Conservation (phyloP, 2,888 invertebrate species). For the Drepanosiphum platanoidis region DNA sequence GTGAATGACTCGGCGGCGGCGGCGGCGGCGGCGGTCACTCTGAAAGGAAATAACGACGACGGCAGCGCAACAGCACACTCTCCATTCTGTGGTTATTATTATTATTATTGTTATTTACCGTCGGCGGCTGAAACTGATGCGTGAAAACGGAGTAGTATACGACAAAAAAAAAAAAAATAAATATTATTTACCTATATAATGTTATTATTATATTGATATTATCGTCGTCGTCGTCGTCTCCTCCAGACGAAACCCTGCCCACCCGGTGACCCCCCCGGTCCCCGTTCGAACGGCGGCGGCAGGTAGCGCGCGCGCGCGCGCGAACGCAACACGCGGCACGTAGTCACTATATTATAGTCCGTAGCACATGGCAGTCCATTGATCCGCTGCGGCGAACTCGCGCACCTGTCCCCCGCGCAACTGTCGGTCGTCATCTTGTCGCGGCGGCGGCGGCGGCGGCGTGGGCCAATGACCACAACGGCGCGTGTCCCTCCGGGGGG, state of each 20-base stretch:
- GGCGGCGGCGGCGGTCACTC: background rate
- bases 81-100: background rate
- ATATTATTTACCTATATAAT: background rate
- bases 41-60: background rate
- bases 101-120: background rate
- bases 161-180: background rate
- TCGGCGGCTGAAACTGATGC: background rate
- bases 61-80: no score
- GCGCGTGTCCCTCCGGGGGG: conserved; percentile 43
- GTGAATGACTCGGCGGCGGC: background rate
- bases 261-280: background rate
- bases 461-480: conserved; percentile 45
- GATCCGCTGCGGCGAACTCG: background rate
- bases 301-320: background rate
- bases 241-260: background rate
- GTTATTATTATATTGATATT: background rate
- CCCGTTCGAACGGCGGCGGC: background rate
- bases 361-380: conserved; percentile 42
- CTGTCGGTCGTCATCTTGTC: conserved; percentile 13
- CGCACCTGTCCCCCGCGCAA: conserved; percentile 39
- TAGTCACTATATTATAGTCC: no score
- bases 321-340: background rate
- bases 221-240: no score
- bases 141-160: background rate
- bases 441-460: background rate